A percentile compares a stretch with the other conserved stretches of the same genome.
phyloP scores from a whole-genome alignment of 2,797 vertebrate species.

The Telmatherina bonti region DNA sequence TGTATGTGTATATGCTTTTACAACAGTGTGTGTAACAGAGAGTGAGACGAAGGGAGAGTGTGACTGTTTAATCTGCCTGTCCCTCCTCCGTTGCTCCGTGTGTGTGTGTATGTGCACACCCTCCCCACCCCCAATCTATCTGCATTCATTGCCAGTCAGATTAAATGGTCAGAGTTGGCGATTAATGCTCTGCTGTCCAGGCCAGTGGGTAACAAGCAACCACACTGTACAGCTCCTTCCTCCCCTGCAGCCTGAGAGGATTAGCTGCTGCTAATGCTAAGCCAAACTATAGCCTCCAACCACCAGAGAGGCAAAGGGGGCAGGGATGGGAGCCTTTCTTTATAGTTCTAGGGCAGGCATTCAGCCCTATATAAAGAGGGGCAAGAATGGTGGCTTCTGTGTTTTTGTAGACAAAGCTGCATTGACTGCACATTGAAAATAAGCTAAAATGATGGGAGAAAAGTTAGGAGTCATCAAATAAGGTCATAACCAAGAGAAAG shows the following conservation, averaged over 20 bases:
- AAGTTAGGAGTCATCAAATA: constrained; percentile 2
- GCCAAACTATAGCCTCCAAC: constrained; percentile 72
- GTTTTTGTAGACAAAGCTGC: constrained; percentile 9
- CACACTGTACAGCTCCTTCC: constrained; percentile 56
- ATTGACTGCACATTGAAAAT: constrained; percentile 4
- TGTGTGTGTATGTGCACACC: constrained; percentile 20
- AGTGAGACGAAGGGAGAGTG: constrained; percentile 68
- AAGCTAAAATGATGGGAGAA: background rate
- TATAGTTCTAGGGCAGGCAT: constrained; percentile 27
- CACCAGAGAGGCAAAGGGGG: constrained; percentile 48
- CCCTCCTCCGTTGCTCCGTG: constrained; percentile 45
- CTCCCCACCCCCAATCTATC: constrained; percentile 71
- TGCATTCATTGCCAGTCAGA: constrained; percentile 73
- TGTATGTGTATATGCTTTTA: constrained; percentile 43
- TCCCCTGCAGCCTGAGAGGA: constrained; percentile 81
- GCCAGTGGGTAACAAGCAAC: constrained; percentile 64
- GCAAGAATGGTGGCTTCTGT: constrained; percentile 8
- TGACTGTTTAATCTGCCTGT: constrained; percentile 77
- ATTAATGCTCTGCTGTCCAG: constrained; percentile 70
- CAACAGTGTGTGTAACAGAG: constrained; percentile 53
- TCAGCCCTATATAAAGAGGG: constrained; percentile 26
- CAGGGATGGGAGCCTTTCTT: constrained; percentile 34
- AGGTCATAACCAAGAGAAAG: background rate
- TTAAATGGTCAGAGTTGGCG: constrained; percentile 80
- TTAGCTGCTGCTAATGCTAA: constrained; percentile 85